Conservation (phyloP, 2,888 invertebrate species). For the Drosophila nr. perissopoda region DNA sequence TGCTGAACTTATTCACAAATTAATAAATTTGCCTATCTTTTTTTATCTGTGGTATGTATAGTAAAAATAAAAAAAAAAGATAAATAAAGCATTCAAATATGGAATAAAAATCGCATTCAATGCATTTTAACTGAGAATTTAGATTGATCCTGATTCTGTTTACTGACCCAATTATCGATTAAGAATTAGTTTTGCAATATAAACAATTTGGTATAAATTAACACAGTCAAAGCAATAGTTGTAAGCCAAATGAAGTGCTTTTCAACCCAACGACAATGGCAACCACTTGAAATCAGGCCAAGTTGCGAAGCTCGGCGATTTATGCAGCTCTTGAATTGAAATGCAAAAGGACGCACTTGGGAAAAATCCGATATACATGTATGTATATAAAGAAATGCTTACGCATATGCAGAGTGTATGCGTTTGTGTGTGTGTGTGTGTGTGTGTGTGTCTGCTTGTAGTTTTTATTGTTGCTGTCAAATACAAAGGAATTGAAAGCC, state of each 20-base stretch:
- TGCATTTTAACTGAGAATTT: background rate
- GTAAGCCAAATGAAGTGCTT: constrained; percentile 17
- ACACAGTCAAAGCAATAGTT: background rate
- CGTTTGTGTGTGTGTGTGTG: constrained; percentile 21
- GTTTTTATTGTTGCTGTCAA: constrained; percentile 64
- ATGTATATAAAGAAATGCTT: constrained; percentile 74
- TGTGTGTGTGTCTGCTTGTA: constrained; percentile 26
- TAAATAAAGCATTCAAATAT: background rate
- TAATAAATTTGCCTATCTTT: background rate
- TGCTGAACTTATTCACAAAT: background rate
- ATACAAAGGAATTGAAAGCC: constrained; percentile 71
- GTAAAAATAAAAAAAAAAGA: background rate
- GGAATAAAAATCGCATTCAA: background rate
- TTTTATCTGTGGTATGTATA: background rate
- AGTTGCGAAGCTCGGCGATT: constrained; percentile 45
- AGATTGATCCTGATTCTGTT: background rate
- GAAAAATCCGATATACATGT: constrained; percentile 70
- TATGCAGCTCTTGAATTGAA: constrained; percentile 57
- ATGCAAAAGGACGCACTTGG: constrained; percentile 37
- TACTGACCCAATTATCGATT: background rate
- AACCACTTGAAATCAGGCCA: constrained; percentile 55
- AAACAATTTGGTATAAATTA: background rate
- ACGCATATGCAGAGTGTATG: constrained; percentile 40
- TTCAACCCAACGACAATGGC: constrained; percentile 6
- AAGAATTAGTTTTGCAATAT: background rate